Evolutionary conservation across 2,888 invertebrate genomes (phyloP), one percentile per base, ranked within the genome.

Genomic region (Tenthredo notha): DNA sequence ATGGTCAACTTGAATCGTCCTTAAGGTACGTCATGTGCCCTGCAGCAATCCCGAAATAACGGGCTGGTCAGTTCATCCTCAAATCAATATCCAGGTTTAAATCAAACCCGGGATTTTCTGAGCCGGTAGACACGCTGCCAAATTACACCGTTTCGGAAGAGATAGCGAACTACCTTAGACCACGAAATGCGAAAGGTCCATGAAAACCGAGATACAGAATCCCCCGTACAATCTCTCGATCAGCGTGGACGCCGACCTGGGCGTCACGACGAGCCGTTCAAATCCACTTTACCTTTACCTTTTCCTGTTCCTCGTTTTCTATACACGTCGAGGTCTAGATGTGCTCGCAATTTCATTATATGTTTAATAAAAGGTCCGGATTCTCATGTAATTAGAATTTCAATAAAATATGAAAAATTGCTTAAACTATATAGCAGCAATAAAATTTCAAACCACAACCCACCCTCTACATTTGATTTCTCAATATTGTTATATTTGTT

Each of bases 81-180:
- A 9, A 74, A 40, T 74, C 72, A 43, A 74, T 74, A 74, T 74
- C 21, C 72, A 43, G 40, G 43, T 74, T 74, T 74, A 21, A 74
- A 43, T 43, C 21, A 29, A 74, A 40, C 40, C 72, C 40, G 7
- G 72, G 43, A 74, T 74, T n/a, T 74, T 74, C 72, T 43, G 21
- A 12, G 21, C 72, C n/a, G 72, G 21, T n/a, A 12, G 72, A 40
- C 25, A 74, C 40, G 40, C 40, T 43, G 72, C 43, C 10, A 43
- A 74, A 74, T 74, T 74, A 43, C 72, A 74, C 72, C 72, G n/a
- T 74, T 74, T 43, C 43, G 43, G 67, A 43, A 6, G 43, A 74
- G 21, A 74, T 12, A 21, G 37, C 25, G 7, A 74, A 40, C 40
- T n/a, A 74, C 43, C 72, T 74, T 7, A 21, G 21, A 74, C 72